These are phyloP conservation scores for Tenthredo notha DNA, from an alignment of 2,888 invertebrate genomes.

Conservation along the genomic window DNA sequence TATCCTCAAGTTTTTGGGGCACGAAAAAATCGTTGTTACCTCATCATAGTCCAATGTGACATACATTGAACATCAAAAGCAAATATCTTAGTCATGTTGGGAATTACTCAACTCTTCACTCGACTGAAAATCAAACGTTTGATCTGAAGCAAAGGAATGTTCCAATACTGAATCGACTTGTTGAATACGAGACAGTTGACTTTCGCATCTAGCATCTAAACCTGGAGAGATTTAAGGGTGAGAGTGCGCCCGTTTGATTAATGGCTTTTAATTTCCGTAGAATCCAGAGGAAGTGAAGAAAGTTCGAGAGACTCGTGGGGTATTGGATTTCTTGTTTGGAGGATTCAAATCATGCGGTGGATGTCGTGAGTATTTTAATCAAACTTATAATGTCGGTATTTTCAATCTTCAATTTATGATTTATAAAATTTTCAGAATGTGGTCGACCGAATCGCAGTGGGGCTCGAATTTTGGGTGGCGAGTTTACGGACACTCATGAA, in stretches of 20 bases:
- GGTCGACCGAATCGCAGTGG: slow-evolving; percentile 79
- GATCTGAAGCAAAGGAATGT: neutral
- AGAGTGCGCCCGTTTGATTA: neutral
- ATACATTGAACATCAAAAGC: neutral
- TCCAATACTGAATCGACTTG: neutral
- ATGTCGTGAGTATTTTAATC: slow-evolving; percentile 69
- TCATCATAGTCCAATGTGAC: too few relatives aligned
- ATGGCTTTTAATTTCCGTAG: slow-evolving; percentile 19
- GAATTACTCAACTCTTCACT: neutral
- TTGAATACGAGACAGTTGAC: neutral
- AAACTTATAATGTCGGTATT: neutral
- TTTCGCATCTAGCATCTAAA: neutral
- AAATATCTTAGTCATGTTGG: neutral
- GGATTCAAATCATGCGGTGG: slow-evolving; percentile 70
- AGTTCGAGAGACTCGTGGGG: slow-evolving; percentile 65
- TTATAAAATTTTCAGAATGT: slow-evolving; percentile 73
- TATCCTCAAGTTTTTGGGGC: too few relatives aligned
- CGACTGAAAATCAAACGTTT: neutral
- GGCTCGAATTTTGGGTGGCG: slow-evolving; percentile 78
- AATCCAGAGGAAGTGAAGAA: slow-evolving; percentile 33
- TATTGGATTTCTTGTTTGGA: slow-evolving; percentile 71
- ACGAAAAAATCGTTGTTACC: too few relatives aligned
- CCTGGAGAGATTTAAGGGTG: neutral
- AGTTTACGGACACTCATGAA: slow-evolving; percentile 79
- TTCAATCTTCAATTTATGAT: neutral